phyloP scores from a whole-genome alignment of 2,113 vertebrate genomes.

The Okapia johnstoni region DNA sequence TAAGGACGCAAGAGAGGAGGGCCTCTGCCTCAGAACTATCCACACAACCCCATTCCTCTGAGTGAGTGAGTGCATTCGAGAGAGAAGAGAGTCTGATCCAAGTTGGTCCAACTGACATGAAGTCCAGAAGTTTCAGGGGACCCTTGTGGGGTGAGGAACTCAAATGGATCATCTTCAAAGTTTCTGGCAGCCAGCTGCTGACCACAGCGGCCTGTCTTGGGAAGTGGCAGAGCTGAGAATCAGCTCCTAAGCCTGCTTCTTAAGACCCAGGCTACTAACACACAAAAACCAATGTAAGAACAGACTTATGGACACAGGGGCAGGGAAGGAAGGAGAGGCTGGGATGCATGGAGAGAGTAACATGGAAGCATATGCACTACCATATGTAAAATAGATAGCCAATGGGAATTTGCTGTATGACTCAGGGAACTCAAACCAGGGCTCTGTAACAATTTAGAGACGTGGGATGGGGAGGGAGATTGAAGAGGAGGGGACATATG shows the following conservation, averaged over 20 bases:
- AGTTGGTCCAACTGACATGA: not conserved
- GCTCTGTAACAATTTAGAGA: not conserved
- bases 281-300: not conserved
- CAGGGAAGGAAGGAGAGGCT: not conserved
- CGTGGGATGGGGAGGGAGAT: not conserved
- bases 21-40: not conserved
- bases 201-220: not conserved
- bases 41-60: not conserved
- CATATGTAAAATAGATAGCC: not conserved
- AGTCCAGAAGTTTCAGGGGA: not conserved
- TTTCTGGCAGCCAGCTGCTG: not conserved
- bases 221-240: not conserved
- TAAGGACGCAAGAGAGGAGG: not conserved
- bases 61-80: not conserved
- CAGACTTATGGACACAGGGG: not conserved
- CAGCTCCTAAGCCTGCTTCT: no score
- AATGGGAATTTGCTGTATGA: not conserved
- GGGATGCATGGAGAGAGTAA: not conserved
- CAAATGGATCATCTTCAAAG: not conserved
- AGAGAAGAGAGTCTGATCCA: not conserved
- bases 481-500: not conserved
- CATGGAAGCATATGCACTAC: not conserved
- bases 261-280: not conserved
- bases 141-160: not conserved
- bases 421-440: not conserved